Conservation (phyloP, 2,888 invertebrate species). For the Nomada ferruginata region DNA sequence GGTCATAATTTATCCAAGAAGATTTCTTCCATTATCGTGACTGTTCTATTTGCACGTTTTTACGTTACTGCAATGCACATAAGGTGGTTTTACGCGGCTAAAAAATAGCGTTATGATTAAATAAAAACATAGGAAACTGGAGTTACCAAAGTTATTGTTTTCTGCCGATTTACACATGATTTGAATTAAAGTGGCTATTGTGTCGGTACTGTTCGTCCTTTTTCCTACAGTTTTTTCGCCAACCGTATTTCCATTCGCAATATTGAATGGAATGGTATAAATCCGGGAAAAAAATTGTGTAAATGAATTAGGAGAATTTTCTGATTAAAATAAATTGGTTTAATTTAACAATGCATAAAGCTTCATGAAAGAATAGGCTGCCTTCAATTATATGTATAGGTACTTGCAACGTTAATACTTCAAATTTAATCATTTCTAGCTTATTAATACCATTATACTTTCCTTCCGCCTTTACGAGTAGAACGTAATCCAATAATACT, state of each 20-base stretch:
- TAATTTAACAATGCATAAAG: too few species aligned
- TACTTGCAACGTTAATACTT: too few species aligned
- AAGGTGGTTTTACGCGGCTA: not conserved
- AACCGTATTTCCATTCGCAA: too few species aligned
- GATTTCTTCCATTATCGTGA: constrained; percentile 1
- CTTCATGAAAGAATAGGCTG: too few species aligned
- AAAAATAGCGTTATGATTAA: not conserved
- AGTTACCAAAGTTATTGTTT: not conserved
- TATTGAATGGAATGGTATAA: not conserved
- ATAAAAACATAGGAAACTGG: not conserved
- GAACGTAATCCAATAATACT: too few species aligned
- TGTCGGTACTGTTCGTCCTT: not conserved
- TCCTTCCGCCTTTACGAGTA: too few species aligned
- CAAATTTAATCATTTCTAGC: too few species aligned
- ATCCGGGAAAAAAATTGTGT: too few species aligned
- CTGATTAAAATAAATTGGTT: too few species aligned
- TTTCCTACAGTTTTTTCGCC: not conserved
- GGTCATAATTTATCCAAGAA: not conserved
- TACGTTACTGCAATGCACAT: not conserved
- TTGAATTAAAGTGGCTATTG: not conserved
- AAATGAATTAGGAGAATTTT: too few species aligned
- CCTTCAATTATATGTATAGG: too few species aligned
- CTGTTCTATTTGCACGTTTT: constrained; percentile 35
- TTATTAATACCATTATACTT: too few species aligned
- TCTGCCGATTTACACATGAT: not conserved